Percentiles rank a stretch among this genome's conserved stretches.
These are phyloP conservation scores for Philopotamus ludificatus DNA, from an alignment of 1,140 invertebrate species.

Conservation along the genomic window DNA sequence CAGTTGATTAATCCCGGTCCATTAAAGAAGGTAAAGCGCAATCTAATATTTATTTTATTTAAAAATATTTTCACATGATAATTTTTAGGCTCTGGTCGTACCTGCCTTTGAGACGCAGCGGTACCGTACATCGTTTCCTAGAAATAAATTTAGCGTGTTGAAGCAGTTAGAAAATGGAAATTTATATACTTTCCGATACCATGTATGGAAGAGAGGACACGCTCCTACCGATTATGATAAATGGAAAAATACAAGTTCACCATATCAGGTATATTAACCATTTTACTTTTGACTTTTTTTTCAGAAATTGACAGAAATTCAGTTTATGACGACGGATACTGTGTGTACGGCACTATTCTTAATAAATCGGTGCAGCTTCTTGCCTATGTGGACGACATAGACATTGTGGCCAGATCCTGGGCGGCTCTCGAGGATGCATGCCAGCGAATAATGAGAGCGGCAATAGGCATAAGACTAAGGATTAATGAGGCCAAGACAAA, in stretches of 20 bases:
- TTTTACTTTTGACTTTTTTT: constrained; percentile 8
- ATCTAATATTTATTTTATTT: constrained; percentile 9
- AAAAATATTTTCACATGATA: neutral
- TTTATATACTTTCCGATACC: constrained; percentile 80
- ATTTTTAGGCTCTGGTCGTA: constrained; percentile 74
- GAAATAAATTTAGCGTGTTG: constrained; percentile 76
- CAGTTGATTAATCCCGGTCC: constrained; percentile 60
- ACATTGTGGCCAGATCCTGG: too few species aligned
- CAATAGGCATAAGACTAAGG: too few species aligned
- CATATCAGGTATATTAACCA: constrained; percentile 68
- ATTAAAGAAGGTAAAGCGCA: constrained; percentile 58
- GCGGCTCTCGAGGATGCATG: too few species aligned
- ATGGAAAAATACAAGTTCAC: constrained; percentile 76
- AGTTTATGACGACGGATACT: too few species aligned
- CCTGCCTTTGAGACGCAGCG: constrained; percentile 91
- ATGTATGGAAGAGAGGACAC: constrained; percentile 82
- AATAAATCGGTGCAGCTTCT: too few species aligned
- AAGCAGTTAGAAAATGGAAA: constrained; percentile 72
- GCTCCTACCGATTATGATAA: constrained; percentile 82
- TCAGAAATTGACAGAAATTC: too few species aligned
- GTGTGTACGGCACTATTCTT: too few species aligned
- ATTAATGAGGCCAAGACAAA: too few species aligned
- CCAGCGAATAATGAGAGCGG: too few species aligned
- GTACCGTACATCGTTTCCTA: constrained; percentile 79
- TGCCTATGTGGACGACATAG: too few species aligned